These are phyloP conservation scores for Corythornis madagascariensis DNA, from an alignment of 2,113 vertebrate genomes.

Conservation along the genomic window DNA sequence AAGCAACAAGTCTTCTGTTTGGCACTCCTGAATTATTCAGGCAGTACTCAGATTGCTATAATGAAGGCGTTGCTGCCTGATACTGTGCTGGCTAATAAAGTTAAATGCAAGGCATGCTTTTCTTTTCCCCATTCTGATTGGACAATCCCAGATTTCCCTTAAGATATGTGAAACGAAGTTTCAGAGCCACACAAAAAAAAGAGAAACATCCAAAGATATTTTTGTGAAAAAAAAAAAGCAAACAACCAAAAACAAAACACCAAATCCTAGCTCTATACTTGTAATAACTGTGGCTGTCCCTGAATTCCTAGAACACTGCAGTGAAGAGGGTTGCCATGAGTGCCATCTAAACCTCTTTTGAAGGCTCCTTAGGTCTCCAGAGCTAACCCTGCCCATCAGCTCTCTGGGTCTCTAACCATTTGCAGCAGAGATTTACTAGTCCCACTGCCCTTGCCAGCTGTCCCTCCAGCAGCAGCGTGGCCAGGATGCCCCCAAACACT, in stretches of 20 bases:
- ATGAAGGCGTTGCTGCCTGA: slow-evolving; percentile 72
- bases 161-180: neutral
- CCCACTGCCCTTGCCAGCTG: neutral
- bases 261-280: neutral
- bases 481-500: neutral
- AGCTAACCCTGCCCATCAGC: neutral
- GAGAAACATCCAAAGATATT: neutral
- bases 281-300: neutral
- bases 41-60: slow-evolving; percentile 71
- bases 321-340: neutral
- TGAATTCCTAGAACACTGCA: neutral
- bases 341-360: neutral
- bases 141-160: slow-evolving; percentile 21
- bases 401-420: neutral
- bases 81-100: slow-evolving; percentile 56
- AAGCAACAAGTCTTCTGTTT: slow-evolving; percentile 83
- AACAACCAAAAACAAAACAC: too few species aligned
- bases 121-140: slow-evolving; percentile 15
- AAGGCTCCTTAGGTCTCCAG: neutral
- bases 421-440: neutral
- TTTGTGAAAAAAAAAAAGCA: neutral
- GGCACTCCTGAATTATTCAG: slow-evolving; percentile 86
- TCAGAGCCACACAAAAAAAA: neutral
- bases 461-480: neutral
- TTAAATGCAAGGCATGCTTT: slow-evolving; percentile 61